Conservation (phyloP, 2,888 invertebrate species). For the Tineola bisselliella region DNA sequence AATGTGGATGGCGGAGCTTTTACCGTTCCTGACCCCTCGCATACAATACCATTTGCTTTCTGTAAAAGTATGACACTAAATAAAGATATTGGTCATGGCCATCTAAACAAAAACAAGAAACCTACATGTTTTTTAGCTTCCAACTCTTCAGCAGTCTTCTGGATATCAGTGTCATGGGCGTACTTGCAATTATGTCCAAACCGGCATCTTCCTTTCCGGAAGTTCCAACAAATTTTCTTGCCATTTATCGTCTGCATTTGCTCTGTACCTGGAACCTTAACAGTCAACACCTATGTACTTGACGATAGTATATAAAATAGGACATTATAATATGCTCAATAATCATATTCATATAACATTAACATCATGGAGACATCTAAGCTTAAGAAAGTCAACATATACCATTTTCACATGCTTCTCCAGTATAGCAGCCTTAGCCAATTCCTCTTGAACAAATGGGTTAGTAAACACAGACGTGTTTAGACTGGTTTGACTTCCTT, state of each 20-base stretch:
- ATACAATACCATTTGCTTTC: constrained; percentile 47
- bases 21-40: constrained; percentile 50
- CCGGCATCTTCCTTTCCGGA: constrained; percentile 87
- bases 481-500: constrained; percentile 50
- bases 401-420: constrained; percentile 96
- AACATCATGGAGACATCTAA: neutral
- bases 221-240: constrained; percentile 92
- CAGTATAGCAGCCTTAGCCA: constrained; percentile 84
- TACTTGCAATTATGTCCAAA: constrained; percentile 93
- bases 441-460: constrained; percentile 86
- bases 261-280: constrained; percentile 72
- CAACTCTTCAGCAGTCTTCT: constrained; percentile 69
- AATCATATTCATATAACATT: neutral
- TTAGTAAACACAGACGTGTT: constrained; percentile 86
- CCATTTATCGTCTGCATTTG: constrained; percentile 85
- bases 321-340: constrained; percentile 20
- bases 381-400: constrained; percentile 59
- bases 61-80: constrained; percentile 26
- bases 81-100: neutral
- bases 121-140: constrained; percentile 64
- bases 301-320: constrained; percentile 43
- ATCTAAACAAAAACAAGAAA: neutral
- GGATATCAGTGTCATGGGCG: constrained; percentile 89
- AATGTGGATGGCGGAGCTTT: constrained; percentile 30
- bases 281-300: constrained; percentile 67